These are phyloP conservation scores for Drosophila erecta DNA, from an alignment of 1,140 invertebrate species.

Conservation along the genomic window DNA sequence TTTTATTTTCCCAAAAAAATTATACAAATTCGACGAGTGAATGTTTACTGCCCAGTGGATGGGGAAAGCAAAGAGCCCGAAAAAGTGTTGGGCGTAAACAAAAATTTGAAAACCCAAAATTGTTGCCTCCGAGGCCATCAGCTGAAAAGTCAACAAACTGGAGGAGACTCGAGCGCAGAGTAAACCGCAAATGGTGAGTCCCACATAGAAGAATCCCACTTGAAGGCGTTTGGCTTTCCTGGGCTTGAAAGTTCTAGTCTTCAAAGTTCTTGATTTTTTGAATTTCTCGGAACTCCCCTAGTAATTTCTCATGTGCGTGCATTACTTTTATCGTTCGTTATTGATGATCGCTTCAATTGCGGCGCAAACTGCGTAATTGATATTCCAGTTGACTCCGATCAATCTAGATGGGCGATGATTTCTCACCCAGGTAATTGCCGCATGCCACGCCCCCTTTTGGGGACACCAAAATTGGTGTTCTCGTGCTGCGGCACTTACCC, in stretches of 20 bases:
- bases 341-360: conserved; percentile 48
- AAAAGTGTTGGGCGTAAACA: conserved; percentile 36
- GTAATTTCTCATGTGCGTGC: conserved; percentile 39
- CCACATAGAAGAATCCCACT: conserved; percentile 7
- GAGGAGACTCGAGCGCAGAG: background rate
- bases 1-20: conserved; percentile 6
- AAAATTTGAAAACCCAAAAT: conserved; percentile 25
- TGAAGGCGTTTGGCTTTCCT: background rate
- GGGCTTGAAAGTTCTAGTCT: conserved; percentile 32
- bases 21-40: conserved; percentile 29
- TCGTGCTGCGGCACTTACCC: background rate
- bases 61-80: conserved; percentile 16
- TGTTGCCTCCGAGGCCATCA: conserved; percentile 28
- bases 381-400: conserved; percentile 47
- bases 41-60: conserved; percentile 26
- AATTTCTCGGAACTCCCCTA: conserved; percentile 37
- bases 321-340: conserved; percentile 43
- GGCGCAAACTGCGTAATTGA: conserved; percentile 40
- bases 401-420: conserved; percentile 27
- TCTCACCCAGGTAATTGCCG: conserved; percentile 34
- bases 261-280: conserved; percentile 7
- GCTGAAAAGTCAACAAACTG: conserved; percentile 21
- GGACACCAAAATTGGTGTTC: background rate
- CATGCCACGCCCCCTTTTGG: conserved; percentile 18
- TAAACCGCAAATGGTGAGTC: conserved; percentile 22